A percentile compares a stretch with the other conserved stretches of the same genome.
Conservation (phyloP, 1,140 invertebrate genomes). For the Aphaenogaster rudis region DNA sequence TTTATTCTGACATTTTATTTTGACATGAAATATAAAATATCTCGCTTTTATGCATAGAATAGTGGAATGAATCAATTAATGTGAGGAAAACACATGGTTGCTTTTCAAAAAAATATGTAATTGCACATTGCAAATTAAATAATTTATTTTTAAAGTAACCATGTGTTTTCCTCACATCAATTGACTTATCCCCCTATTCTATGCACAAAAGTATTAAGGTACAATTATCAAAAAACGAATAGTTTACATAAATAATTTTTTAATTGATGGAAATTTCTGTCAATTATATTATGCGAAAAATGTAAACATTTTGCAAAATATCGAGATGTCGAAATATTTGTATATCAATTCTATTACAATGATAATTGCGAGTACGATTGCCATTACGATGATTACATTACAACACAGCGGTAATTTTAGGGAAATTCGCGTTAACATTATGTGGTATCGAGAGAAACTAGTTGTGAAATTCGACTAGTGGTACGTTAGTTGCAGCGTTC, state of each 20-base stretch:
- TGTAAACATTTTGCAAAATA: background rate
- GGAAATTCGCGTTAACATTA: conserved; percentile 50
- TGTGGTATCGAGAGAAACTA: conserved; percentile 49
- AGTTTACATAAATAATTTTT: background rate
- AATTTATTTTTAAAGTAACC: too few species aligned
- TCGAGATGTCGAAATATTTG: background rate
- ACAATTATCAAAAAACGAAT: too few species aligned
- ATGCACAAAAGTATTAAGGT: too few species aligned
- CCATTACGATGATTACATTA: conserved; percentile 46
- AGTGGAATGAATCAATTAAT: too few species aligned
- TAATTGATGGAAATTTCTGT: background rate
- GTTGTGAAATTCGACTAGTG: conserved; percentile 48
- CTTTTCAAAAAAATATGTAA: too few species aligned
- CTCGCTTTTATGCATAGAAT: too few species aligned
- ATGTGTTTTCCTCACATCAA: too few species aligned
- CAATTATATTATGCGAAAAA: background rate
- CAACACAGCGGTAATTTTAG: conserved; percentile 26
- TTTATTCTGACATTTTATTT: too few species aligned
- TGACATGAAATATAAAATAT: too few species aligned
- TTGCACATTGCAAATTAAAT: too few species aligned
- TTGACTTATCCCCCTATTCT: too few species aligned
- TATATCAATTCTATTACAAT: background rate
- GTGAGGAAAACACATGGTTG: too few species aligned
- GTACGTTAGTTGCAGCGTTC: conserved; percentile 52
- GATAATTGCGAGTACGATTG: conserved; percentile 30